Evolutionary conservation across 2,797 vertebrate genomes (phyloP), one percentile per base, ranked within the genome.

Genomic region (Hemibagrus guttatus): DNA sequence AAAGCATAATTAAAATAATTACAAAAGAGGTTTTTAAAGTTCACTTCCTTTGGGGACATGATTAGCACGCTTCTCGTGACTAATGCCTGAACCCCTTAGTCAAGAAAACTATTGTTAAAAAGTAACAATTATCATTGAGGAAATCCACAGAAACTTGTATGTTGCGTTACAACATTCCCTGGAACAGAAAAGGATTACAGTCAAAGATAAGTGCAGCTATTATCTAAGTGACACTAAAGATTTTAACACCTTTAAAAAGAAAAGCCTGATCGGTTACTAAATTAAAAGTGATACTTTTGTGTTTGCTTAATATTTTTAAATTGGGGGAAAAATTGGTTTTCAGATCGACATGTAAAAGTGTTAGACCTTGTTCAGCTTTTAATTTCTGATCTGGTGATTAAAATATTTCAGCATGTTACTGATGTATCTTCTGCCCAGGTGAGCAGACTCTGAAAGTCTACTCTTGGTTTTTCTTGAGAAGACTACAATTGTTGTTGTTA

Each of bases 71-170:
- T 35, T 28, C n/a, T 31, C 31, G 28, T 76, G 13, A 54, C 16
- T 23, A 9, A 56, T 3, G 6, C 0, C 11, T 35, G 3, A 59
- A 59, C 58, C 3, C 16, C 13, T 54, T 28, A 17, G 23, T 19
- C 14, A 49, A 4, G 13, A 21, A 13, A 49, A 13, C 49, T 54
- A 56, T 54, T 31, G 14, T 31, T 56, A 28, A 8, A 56, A 56
- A 31, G 26, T 16, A 31, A 31, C 56, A 16, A 76, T 54, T 54
- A 28, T 56, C 39, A 52, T 8, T 23, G 52, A 0, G n/a, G 1
- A 76, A 76, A 83, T 64, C 17, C 21, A 31, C 8, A 61, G 42
- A 64, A 82, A 86, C 28, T 21, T 64, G 26, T 13, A 35, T 75
- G 31, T 56, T 61, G 31, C 14, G 1, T 71, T 74, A 28, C 52